Evolutionary conservation across 2,888 invertebrate genomes (phyloP).

Genomic region (Ptilodon capucinus): DNA sequence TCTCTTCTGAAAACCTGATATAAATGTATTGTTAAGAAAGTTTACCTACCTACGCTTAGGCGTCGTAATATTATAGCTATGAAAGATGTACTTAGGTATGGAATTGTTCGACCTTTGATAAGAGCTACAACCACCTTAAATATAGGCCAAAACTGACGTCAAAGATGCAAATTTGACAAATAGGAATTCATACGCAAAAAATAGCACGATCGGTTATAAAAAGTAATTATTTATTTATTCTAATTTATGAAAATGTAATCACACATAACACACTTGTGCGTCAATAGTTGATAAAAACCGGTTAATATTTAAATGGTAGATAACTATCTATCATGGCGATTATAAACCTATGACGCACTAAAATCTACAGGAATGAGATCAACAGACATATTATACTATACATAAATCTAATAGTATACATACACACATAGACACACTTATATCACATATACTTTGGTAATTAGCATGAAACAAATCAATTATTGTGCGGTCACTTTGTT

Average conservation of each 20-base stretch:
- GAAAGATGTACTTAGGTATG: too few relatives aligned
- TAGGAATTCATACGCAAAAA: not conserved
- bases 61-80: too few relatives aligned
- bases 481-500: not conserved
- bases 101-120: not conserved
- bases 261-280: constrained; percentile 4
- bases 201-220: not conserved
- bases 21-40: too few relatives aligned
- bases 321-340: constrained; percentile 3
- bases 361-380: constrained; percentile 52
- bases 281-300: constrained; percentile 11
- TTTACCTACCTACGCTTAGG: too few relatives aligned
- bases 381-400: constrained; percentile 35
- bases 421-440: constrained; percentile 28
- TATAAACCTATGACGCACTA: constrained; percentile 3
- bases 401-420: constrained; percentile 30
- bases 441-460: constrained; percentile 64
- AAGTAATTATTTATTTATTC: not conserved
- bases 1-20: too few relatives aligned
- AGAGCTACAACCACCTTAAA: too few relatives aligned
- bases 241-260: constrained; percentile 1
- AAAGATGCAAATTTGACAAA: not conserved
- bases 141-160: not conserved
- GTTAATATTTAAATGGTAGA: constrained; percentile 1
- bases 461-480: constrained; percentile 1